phyloP scores from a whole-genome alignment of 2,888 invertebrate genomes.

The Zeuzera pyrina region DNA sequence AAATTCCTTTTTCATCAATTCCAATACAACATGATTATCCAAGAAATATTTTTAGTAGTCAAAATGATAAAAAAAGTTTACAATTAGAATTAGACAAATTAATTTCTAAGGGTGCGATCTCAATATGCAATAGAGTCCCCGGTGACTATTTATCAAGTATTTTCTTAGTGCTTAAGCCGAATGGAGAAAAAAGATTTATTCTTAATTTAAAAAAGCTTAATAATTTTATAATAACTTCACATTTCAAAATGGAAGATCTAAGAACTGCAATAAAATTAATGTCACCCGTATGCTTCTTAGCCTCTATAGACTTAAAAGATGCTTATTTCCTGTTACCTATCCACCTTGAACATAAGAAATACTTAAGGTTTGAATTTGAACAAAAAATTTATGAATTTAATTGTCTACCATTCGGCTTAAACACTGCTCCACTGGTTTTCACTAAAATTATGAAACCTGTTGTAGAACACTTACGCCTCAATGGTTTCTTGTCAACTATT shows the following conservation, averaged over 20 bases:
- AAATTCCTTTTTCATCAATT: too few species aligned
- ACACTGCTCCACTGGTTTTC: conserved; percentile 1
- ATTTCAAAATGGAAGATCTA: too few species aligned
- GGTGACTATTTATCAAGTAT: conserved; percentile 6
- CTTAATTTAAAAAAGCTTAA: too few species aligned
- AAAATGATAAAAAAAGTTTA: too few species aligned
- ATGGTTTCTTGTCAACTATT: too few species aligned
- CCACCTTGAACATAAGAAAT: background rate
- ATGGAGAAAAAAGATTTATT: too few species aligned
- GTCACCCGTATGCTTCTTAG: background rate
- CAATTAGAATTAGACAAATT: too few species aligned
- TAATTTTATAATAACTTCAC: conserved; percentile 4
- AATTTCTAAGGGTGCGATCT: too few species aligned
- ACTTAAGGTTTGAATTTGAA: background rate
- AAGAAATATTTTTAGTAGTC: too few species aligned
- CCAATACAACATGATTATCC: too few species aligned
- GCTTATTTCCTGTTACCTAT: conserved; percentile 2
- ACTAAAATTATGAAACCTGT: conserved; percentile 1
- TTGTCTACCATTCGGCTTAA: background rate
- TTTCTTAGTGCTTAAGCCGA: conserved; percentile 8
- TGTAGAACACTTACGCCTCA: conserved; percentile 2
- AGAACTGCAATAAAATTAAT: conserved; percentile 4
- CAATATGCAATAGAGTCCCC: too few species aligned
- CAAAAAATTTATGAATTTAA: conserved; percentile 1
- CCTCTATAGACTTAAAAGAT: conserved; percentile 3